phyloP scores from a whole-genome alignment of 1,140 invertebrate genomes.

The Aphaenogaster rudis region DNA sequence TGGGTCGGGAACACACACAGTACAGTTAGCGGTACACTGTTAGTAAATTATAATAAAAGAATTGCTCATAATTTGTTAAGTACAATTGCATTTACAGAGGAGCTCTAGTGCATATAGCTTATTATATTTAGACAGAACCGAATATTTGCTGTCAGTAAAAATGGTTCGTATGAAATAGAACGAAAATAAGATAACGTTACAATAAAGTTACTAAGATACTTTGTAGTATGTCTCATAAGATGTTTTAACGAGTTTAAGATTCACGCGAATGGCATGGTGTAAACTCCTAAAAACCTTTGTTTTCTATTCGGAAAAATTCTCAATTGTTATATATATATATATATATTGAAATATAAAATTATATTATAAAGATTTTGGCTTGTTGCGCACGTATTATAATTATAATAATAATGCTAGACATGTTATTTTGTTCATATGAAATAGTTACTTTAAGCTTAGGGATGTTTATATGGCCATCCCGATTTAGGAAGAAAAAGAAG shows the following conservation, averaged over 20 bases:
- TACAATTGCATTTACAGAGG: conserved; percentile 74
- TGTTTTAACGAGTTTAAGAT: conserved; percentile 43
- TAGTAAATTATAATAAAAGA: conserved; percentile 66
- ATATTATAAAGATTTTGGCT: conserved; percentile 31
- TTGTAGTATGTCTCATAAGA: conserved; percentile 35
- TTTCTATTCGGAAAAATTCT: conserved; percentile 15
- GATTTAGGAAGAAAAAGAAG: conserved; percentile 39
- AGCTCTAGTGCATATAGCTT: conserved; percentile 55
- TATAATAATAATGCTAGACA: background rate
- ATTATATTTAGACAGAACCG: conserved; percentile 55
- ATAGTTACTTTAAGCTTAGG: conserved; percentile 30
- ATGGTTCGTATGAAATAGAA: conserved; percentile 52
- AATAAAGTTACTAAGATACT: conserved; percentile 59
- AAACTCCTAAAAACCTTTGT: conserved; percentile 19
- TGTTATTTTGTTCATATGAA: conserved; percentile 33
- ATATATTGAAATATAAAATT: conserved; percentile 44
- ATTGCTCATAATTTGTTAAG: conserved; percentile 75
- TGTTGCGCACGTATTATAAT: conserved; percentile 22
- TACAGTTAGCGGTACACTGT: conserved; percentile 60
- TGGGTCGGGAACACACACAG: conserved; percentile 53
- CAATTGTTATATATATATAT: conserved; percentile 23
- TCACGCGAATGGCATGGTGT: conserved; percentile 21
- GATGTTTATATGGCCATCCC: conserved; percentile 48
- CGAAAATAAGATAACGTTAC: conserved; percentile 49
- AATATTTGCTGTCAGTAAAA: conserved; percentile 47